phyloP scores from a whole-genome alignment of 2,888 invertebrate species.

The Andrena fulva region DNA sequence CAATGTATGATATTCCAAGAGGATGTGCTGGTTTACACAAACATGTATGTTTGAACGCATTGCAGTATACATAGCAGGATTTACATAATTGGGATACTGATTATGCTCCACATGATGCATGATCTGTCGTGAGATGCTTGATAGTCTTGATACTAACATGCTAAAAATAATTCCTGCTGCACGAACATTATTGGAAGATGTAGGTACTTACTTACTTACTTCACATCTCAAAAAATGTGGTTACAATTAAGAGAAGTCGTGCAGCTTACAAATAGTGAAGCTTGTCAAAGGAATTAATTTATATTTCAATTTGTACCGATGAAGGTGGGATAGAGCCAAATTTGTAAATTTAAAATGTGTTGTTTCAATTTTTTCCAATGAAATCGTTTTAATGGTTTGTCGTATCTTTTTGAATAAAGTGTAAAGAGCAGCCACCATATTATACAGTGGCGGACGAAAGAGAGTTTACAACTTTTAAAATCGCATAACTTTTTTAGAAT shows the following conservation, averaged over 20 bases:
- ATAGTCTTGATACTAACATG: neutral
- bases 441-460: too few species aligned
- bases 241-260: neutral
- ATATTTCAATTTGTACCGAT: neutral
- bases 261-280: neutral
- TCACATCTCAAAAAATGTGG: neutral
- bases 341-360: neutral
- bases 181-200: too few species aligned
- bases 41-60: conserved; percentile 5
- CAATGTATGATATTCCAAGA: neutral
- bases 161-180: too few species aligned
- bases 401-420: too few species aligned
- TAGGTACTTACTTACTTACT: too few species aligned
- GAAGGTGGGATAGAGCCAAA: neutral
- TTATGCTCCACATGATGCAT: neutral
- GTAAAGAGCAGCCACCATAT: too few species aligned
- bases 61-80: neutral
- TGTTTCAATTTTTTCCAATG: too few species aligned
- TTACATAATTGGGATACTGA: conserved; percentile 16
- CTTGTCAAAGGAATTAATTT: neutral
- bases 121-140: neutral
- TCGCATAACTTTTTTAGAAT: too few species aligned
- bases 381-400: too few species aligned
- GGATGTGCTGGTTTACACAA: neutral
- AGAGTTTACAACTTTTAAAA: too few species aligned